Evolutionary conservation across 2,888 invertebrate genomes (phyloP), one percentile per base, ranked within the genome.

Genomic region (Plemyria rubiginata): DNA sequence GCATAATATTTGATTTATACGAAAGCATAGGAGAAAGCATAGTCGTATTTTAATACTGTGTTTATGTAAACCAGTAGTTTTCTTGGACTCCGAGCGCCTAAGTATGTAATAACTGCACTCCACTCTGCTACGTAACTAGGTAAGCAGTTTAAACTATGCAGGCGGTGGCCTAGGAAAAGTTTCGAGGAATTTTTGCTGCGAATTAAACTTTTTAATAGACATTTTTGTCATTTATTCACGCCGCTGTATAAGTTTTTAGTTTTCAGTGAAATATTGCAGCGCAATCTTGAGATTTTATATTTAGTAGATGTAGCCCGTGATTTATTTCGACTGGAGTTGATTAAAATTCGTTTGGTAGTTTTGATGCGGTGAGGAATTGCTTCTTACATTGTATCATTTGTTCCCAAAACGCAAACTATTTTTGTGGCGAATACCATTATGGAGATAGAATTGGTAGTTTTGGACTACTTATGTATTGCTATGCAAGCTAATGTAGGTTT

Each of bases 71-170:
- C 32, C 36, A 11, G 36, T 45, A 45, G 45, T 45, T 4, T 50
- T 29, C 53, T 32, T 46, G 22, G 29, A 16, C 46, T 12, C 7
- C 12, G 52, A 66, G 67, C 62, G 70, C 67, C 64, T 76, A 79
- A 78, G 76, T 77, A 76, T 78, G 76, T 79, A 78, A 75, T 81
- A 81, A 82, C 78, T 78, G 77, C 72, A 76, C 70, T 71, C 63
- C 16, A 64, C 71, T 70, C 55, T 60, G 54, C 56, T 64, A 43
- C 41, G 65, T 65, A 60, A 72, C 75, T 65, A 62, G 71, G 70
- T 68, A 73, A 77, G 71, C 67, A 71, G 70, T 73, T 74, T 71
- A 71, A 80, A 79, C 74, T 76, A 77, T 72, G 74, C 71, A 61
- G 68, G 70, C 71, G 59, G 65, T 68, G 74, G 60, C 70, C 68